Evolutionary conservation across 2,888 invertebrate genomes (phyloP), one percentile per base, ranked within the genome.

Genomic region (Linhomoeus sp.): DNA sequence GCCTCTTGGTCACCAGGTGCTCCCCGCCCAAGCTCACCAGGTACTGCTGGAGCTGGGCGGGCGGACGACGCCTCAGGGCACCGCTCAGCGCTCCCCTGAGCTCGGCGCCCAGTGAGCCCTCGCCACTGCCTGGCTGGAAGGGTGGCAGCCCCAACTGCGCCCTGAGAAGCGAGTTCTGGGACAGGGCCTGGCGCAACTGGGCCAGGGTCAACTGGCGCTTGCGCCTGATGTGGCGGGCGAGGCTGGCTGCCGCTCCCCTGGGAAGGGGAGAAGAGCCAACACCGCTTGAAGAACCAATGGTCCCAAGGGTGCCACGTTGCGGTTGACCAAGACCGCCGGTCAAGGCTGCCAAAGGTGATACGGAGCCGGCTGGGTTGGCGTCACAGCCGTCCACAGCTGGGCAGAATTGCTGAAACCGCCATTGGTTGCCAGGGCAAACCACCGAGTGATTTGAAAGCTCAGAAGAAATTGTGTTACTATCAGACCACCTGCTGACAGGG

Each of bases 21-120:
- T 63, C 62, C 5, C 62, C 62, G 26, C 56, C 58, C 12, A 63
- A 51, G 17, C 56, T 52, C 22, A 61, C 43, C 19, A 59, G 53
- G 49, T 62, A 59, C 45, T 60, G 58, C 43, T 58, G 58, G 20
- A 56, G 50, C 7, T 50, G 53, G 45, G 43, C 17, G n/a, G 33
- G n/a, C 7, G 26, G n/a, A 3, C 33, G 25, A 19, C 17, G 15
- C 19, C 39, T n/a, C 36, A 39, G 3, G 14, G 26, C 19, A 3
- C 22, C 19, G 7, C 20, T 23, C 7, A 9, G 7, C 15, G 24
- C 41, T 5, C 7, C 24, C 41, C 7, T 17, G 3, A 23, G 20
- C 14, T 15, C 41, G 7, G 29, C 29, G 7, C 7, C 12, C 29
- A 12, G 7, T n/a, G n/a, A n/a, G n/a, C n/a, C n/a, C n/a, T n/a